Base-by-base conservation (phyloP, 1,140 invertebrate genomes). In the Mamestra configurata region DNA sequence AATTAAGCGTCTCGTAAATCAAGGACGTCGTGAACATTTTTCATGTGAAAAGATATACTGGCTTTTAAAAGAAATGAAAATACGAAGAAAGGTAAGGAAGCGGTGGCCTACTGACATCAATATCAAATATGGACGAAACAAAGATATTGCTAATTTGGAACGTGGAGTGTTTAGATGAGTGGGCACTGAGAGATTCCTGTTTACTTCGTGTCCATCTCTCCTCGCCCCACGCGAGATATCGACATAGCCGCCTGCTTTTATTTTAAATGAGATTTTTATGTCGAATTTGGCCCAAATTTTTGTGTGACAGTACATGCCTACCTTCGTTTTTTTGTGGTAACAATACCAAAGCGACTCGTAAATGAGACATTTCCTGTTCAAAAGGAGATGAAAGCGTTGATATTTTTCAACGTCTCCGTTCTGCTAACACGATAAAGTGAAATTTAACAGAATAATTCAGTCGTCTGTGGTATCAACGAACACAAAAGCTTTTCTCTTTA, bases 281-380 rank as follows among this genome's bases (percentile, higher is more conserved):
- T 43, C 13, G 46, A 71, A 71, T 31, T 31, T 53, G 43, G 24
- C 15, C 37, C 20, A 53, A 51, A 71, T 71, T 1, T 53, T 71
- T 35, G 3, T 35, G 24, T 53, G 68, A 51, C 68, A 71, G 68
- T 31, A 55, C 11, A 11, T 46, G 27, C 27, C 71, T 59, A 61
- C 71, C 43, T 73, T 37, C 40, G n/a, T 40, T 37, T 22, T 72
- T 40, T 40, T 22, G 35, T 24, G 35, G 70, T 46, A 80, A 84
- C 85, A 87, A 89, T 87, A 80, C 83, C 81, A 79, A 83, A 82
- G 78, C 77, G 81, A 78, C 40, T 86, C 85, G 84, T 81, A 86
- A 92, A 90, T 89, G 81, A 85, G 79, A 80, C 83, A 79, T 82
- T 90, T 90, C 89, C 90, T 89, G 86, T 78, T 88, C 75, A 72